These are phyloP conservation scores for Chloroceryle inda DNA, from an alignment of 2,797 vertebrate genomes.

Conservation along the genomic window DNA sequence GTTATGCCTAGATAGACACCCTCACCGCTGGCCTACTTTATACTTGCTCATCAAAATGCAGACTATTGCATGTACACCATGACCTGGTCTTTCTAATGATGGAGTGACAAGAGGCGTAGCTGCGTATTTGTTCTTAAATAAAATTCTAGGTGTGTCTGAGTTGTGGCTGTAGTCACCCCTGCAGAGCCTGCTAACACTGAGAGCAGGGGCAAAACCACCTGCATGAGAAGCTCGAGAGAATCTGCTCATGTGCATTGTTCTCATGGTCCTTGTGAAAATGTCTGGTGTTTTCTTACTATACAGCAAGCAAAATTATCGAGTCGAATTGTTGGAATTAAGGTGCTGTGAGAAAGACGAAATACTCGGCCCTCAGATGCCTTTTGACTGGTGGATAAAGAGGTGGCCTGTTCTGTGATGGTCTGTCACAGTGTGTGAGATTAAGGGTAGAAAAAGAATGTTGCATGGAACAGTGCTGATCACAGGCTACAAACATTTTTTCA, in stretches of 20 bases:
- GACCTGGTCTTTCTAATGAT: not conserved
- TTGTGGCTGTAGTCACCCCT: not conserved
- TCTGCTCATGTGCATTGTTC: not conserved
- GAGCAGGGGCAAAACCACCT: not conserved
- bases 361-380: not conserved
- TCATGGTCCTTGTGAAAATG: not conserved
- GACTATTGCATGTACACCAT: not conserved
- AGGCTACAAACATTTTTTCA: not conserved
- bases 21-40: not conserved
- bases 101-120: not conserved
- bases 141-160: not conserved
- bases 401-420: not conserved
- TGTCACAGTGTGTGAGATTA: accelerated
- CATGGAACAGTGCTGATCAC: not conserved
- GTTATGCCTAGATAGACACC: not conserved
- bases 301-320: not conserved
- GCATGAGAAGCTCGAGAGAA: not conserved
- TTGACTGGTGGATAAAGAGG: not conserved
- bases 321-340: not conserved
- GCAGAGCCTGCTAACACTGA: not conserved
- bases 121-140: not conserved
- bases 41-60: not conserved
- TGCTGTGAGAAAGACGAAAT: not conserved
- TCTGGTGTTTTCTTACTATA: not conserved
- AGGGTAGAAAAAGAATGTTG: not conserved